Evolutionary conservation across 2,113 vertebrate species (phyloP), one percentile per base, ranked within the genome.

Genomic region (Taxidea taxus): DNA sequence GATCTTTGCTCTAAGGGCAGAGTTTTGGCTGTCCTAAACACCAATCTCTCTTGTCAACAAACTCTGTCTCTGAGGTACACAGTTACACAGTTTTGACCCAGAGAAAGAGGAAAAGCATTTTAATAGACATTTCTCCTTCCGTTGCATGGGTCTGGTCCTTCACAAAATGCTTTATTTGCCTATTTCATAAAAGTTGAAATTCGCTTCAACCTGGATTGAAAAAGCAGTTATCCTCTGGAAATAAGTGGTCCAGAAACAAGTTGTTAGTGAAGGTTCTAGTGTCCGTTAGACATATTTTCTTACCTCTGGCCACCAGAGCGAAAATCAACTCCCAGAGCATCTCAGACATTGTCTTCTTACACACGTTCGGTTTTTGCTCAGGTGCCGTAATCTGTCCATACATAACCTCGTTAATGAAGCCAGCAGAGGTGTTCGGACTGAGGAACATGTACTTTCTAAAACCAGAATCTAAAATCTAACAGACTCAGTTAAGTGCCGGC

Each of bases 181-280:
- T 51, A 84, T 85, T 87, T 74, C 70, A 88, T 54, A 92, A 72
- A 64, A 34, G 64, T 11, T 91, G 83, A 89, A 60, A 92, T 94
- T n/a, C 78, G 7, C 31, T 75, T 72, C 77, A 75, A 75, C 34
- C 70, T 85, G 29, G 6, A 83, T 13, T 84, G 56, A 87, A 94
- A 95, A 97, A 72, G 25, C 15, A 95, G 78, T 78, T 68, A 86
- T 56, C 12, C 16, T 82, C 91, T 47, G 42, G 60, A 23, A 85
- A 51, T n/a, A 25, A 37, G 44, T n/a, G 62, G 47, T 58, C 42
- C 77, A 49, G 21, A 77, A 88, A 54, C 14, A 31, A 9, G 12
- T 34, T 78, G 18, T 29, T 58, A 25, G n/a, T 31, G 87, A 34
- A 80, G 70, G 44, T 89, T 62, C 56, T 92, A 21, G 21, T 70